These are phyloP conservation scores for Conopomorpha cramerella DNA, from an alignment of 1,140 invertebrate species.

Conservation along the genomic window DNA sequence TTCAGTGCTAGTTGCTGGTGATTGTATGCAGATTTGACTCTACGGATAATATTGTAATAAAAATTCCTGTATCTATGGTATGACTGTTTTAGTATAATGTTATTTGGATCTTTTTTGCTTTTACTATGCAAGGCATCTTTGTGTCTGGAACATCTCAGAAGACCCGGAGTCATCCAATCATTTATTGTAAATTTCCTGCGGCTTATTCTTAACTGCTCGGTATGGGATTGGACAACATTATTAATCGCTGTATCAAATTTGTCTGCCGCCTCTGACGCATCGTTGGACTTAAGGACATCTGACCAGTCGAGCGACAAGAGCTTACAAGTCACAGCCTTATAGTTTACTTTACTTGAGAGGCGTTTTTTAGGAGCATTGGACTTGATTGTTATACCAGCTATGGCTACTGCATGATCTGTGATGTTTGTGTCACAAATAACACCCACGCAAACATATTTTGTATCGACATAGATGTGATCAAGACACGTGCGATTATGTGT, in stretches of 20 bases:
- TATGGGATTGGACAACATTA: not conserved
- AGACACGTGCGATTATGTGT: not conserved
- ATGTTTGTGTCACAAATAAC: not conserved
- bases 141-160: not conserved
- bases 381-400: not conserved
- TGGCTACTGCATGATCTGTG: not conserved
- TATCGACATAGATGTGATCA: not conserved
- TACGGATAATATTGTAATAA: not conserved
- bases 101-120: not conserved
- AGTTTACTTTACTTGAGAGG: not conserved
- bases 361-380: not conserved
- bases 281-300: not conserved
- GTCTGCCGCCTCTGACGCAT: not conserved
- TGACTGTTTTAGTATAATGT: not conserved
- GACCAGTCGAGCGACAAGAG: not conserved
- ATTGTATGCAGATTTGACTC: not conserved
- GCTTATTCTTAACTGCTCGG: not conserved
- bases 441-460: not conserved
- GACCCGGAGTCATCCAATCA: constrained; percentile 1
- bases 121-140: not conserved
- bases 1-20: not conserved
- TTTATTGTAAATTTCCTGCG: not conserved
- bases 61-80: constrained; percentile 1
- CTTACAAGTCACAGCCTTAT: not conserved
- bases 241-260: not conserved